A percentile compares a stretch with the other conserved stretches of the same genome.
Evolutionary conservation across 1,140 invertebrate species (phyloP).

Genomic region (Ceratosolen solmsi): DNA sequence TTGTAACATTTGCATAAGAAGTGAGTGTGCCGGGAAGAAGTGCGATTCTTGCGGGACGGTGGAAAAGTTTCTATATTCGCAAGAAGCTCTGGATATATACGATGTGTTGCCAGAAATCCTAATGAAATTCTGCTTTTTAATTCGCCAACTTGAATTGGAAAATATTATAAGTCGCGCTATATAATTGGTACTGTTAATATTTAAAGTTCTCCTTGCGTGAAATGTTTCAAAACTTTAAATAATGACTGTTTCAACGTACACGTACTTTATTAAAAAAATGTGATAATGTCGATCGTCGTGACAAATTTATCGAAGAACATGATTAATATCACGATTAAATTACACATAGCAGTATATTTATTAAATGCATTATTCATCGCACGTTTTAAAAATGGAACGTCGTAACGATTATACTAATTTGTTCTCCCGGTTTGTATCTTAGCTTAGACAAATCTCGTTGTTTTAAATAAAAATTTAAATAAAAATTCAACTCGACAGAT

Average conservation of each 20-base stretch:
- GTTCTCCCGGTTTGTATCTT: neutral
- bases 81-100: neutral
- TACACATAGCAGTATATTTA: neutral
- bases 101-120: neutral
- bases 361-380: neutral
- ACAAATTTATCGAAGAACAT: neutral
- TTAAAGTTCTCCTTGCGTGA: too few species aligned
- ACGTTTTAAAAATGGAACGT: neutral
- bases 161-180: too few species aligned
- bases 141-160: too few species aligned
- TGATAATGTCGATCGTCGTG: neutral
- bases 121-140: neutral
- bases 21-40: too few species aligned
- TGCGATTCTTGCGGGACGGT: too few species aligned
- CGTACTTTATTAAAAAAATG: neutral
- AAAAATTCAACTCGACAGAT: too few species aligned
- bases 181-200: too few species aligned
- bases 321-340: neutral
- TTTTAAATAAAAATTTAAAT: too few species aligned
- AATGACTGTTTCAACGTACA: neutral
- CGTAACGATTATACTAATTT: neutral
- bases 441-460: neutral
- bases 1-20: too few species aligned
- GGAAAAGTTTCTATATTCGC: too few species aligned
- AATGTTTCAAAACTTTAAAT: neutral